These are phyloP conservation scores for Ericerus pela DNA, from an alignment of 1,140 invertebrate species.

Conservation along the genomic window DNA sequence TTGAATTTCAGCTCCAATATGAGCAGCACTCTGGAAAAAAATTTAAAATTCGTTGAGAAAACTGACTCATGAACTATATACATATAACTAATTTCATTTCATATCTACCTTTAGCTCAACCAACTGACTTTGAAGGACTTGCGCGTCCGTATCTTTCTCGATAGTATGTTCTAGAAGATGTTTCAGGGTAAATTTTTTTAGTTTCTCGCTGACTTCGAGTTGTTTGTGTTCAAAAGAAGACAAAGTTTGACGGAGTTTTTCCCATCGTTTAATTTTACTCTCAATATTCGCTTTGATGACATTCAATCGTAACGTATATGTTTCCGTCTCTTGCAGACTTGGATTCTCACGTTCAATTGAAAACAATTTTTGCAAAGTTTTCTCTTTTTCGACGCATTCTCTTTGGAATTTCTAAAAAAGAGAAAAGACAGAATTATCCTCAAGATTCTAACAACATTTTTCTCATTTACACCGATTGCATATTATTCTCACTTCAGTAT, in stretches of 20 bases:
- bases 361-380: conserved; percentile 46
- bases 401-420: conserved; percentile 30
- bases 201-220: conserved; percentile 53
- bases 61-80: too few relatives aligned
- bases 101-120: conserved; percentile 41
- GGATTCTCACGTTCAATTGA: conserved; percentile 49
- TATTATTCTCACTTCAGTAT: conserved; percentile 25
- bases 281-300: conserved; percentile 53
- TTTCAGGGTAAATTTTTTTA: conserved; percentile 41
- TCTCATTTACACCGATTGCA: background rate
- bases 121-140: conserved; percentile 53
- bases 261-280: conserved; percentile 56
- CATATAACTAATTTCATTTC: background rate
- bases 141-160: conserved; percentile 44
- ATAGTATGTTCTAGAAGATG: conserved; percentile 38
- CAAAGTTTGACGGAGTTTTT: conserved; percentile 65
- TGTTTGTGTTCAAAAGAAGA: conserved; percentile 57
- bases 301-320: conserved; percentile 61
- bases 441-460: background rate
- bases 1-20: background rate
- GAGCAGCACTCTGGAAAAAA: conserved; percentile 4
- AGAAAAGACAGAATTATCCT: background rate
- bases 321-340: conserved; percentile 58
- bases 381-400: conserved; percentile 35
- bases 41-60: background rate